These are phyloP conservation scores for Chaetodon trifasciatus DNA, from an alignment of 2,797 vertebrate genomes.

Conservation along the genomic window DNA sequence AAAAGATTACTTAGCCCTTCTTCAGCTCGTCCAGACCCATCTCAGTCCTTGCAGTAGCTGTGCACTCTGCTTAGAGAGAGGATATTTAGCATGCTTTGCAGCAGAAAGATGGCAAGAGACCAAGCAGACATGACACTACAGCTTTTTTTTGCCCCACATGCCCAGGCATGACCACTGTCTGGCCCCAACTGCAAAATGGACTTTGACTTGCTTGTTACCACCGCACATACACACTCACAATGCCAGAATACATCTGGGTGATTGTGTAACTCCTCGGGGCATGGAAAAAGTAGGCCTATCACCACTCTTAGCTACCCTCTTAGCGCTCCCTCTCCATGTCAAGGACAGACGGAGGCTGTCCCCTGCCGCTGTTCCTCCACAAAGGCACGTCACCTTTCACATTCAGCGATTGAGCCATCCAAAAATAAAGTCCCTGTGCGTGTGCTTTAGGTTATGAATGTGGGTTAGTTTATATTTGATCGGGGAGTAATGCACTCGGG, in stretches of 20 bases:
- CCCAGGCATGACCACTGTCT: conserved; percentile 46
- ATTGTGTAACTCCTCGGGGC: conserved; percentile 70
- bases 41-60: too few species aligned
- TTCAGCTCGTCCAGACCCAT: background rate
- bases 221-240: conserved; percentile 10
- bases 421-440: conserved; percentile 49
- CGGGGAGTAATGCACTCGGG: background rate
- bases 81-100: conserved; percentile 20
- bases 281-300: conserved; percentile 55
- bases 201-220: conserved; percentile 44
- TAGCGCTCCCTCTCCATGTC: conserved; percentile 23
- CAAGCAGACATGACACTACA: conserved; percentile 20
- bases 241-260: conserved; percentile 68
- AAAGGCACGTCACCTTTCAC: conserved; percentile 54
- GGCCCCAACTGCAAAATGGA: conserved; percentile 34
- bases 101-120: conserved; percentile 37
- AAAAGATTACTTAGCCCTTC: background rate
- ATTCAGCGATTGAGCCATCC: conserved; percentile 35
- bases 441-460: conserved; percentile 34
- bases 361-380: conserved; percentile 39
- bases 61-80: background rate
- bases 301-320: conserved; percentile 48
- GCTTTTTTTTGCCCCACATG: conserved; percentile 38
- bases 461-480: conserved; percentile 36
- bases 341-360: conserved; percentile 68